These are phyloP conservation scores for Lipophrys pholis DNA, from an alignment of 2,113 vertebrate species.

Conservation along the genomic window DNA sequence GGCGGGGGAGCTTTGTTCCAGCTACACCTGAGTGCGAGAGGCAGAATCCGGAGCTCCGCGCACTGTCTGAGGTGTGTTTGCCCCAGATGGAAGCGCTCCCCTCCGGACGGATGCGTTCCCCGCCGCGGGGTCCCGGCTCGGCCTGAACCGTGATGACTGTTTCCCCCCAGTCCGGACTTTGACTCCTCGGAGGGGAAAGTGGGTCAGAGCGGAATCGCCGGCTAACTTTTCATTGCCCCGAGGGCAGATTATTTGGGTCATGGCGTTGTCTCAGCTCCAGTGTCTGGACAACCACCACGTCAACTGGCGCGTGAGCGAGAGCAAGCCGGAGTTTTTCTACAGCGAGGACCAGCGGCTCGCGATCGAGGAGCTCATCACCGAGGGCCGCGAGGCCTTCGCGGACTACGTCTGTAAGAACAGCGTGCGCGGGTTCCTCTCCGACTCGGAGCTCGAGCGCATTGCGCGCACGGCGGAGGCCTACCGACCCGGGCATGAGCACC, in stretches of 20 bases:
- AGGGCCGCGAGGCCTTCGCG: constrained; percentile 86
- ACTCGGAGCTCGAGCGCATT: constrained; percentile 88
- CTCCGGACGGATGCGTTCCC: neutral
- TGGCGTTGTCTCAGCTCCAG: constrained; percentile 96
- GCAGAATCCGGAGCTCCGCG: constrained; percentile 10
- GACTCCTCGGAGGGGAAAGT: constrained; percentile 34
- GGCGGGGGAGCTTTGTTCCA: constrained; percentile 40
- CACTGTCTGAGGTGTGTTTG: neutral
- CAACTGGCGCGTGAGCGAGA: constrained; percentile 93
- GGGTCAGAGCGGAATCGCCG: constrained; percentile 21
- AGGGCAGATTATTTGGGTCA: constrained; percentile 12
- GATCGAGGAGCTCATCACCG: constrained; percentile 85
- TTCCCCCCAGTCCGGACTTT: constrained; percentile 6
- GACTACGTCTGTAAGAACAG: constrained; percentile 82
- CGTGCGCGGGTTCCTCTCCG: constrained; percentile 92
- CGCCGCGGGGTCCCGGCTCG: neutral
- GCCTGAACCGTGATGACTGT: constrained; percentile 45
- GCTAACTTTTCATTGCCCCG: constrained; percentile 4
- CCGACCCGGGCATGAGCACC: constrained; percentile 86
- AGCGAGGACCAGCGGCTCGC: constrained; percentile 95
- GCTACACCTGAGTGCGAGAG: constrained; percentile 47
- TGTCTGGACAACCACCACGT: constrained; percentile 95
- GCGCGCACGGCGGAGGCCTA: constrained; percentile 84
- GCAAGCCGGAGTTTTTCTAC: constrained; percentile 97
- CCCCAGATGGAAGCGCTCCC: neutral